Conservation (phyloP, 2,113 vertebrate genomes). For the Strix aluco region DNA sequence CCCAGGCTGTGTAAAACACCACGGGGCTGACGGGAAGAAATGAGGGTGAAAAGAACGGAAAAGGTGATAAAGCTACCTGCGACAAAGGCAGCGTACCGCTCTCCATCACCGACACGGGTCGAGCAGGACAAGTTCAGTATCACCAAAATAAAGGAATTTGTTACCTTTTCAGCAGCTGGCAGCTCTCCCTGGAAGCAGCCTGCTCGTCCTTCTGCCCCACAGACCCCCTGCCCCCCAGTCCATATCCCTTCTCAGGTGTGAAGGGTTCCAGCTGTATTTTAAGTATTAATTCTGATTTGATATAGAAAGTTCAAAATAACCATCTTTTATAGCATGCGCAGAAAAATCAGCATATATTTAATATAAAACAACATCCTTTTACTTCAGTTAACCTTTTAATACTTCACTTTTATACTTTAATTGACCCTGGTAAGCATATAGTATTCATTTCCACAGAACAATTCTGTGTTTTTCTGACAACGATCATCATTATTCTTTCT, state of each 20-base stretch:
- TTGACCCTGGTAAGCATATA: background rate
- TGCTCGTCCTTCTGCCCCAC: accelerated
- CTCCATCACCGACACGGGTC: accelerated
- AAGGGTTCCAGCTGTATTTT: background rate
- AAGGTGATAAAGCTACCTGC: accelerated
- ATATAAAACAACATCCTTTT: background rate
- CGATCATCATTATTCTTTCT: background rate
- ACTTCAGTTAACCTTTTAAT: background rate
- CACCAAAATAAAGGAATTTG: background rate
- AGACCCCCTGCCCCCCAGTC: accelerated
- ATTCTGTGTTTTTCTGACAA: background rate
- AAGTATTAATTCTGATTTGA: background rate
- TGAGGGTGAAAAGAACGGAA: accelerated
- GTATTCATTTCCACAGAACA: background rate
- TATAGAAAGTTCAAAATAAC: background rate
- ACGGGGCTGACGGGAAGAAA: background rate
- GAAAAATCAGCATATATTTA: background rate
- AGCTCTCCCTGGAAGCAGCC: background rate
- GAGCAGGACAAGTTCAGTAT: accelerated
- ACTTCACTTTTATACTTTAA: background rate
- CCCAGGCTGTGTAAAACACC: background rate
- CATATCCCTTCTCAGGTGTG: background rate
- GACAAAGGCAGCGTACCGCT: too few relatives aligned
- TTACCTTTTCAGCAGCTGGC: too few relatives aligned
- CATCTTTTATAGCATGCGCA: background rate